Base-by-base conservation (phyloP, 2,797 vertebrate species). In the Loriculus beryllinus region DNA sequence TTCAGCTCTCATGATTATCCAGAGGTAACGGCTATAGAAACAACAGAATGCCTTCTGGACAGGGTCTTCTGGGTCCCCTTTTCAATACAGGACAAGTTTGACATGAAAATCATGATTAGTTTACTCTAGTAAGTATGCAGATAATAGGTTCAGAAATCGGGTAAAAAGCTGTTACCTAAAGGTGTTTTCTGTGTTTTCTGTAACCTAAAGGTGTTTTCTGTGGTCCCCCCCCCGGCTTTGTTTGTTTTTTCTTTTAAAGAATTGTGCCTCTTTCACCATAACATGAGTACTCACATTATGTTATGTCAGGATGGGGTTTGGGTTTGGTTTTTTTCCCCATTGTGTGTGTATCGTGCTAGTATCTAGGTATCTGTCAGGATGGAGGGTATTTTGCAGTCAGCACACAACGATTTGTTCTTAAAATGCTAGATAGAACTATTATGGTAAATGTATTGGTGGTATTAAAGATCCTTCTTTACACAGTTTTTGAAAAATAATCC, bases 21-120 rank as follows among this genome's bases (percentile, higher is more conserved):
- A 25, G 57, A 60, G 23, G 2, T 74, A 42, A 29, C 5, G 14
- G 29, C 26, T 72, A 42, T 88, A 4, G 21, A 63, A 59, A 47
- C 13, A 6, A 48, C 21, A 25, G 60, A 6, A 2, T 81, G 14
- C 22, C 22, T 75, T 82, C 10, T 48, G 15, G 14, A 7, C 11
- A 49, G 31, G 54, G 10, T 22, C 7, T 70, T 75, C 17, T 51
- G 26, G 16, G 9, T 59, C 0, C 0, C 5, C 62, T 65, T 86
- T 79, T 42, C 75, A 82, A 42, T 52, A 14, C 18, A 33, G 5
- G 22, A 18, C 57, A 68, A 33, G 20, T 48, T 68, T 40, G 8
- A 74, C 67, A 39, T 51, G 0, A 25, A 84, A 79, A 25, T 33
- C 40, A 26, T 12, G 10, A 19, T 33, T n/a, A 12, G 2, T 57